Evolutionary conservation across 2,113 vertebrate genomes (phyloP).

Genomic region (Spheniscus mendiculus): DNA sequence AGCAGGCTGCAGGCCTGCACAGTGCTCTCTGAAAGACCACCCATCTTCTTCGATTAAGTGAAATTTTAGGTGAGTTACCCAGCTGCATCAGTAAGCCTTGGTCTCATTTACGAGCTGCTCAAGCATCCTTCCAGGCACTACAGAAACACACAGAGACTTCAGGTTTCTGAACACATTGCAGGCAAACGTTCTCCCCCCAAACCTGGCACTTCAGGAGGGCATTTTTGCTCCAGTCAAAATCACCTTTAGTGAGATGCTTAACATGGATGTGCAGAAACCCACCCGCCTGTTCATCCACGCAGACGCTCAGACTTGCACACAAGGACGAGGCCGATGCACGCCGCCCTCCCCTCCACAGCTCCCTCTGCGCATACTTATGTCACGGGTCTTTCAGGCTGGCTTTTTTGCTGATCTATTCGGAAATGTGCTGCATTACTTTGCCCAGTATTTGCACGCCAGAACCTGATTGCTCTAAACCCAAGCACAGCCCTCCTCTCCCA

Average conservation of each 20-base stretch:
- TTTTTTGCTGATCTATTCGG: not conserved
- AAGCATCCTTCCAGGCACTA: not conserved
- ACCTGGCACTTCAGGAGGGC: not conserved
- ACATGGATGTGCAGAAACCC: not conserved
- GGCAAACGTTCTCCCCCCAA: not conserved
- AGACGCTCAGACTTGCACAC: not conserved
- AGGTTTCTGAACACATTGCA: not conserved
- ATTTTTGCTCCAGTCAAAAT: not conserved
- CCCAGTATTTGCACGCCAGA: not conserved
- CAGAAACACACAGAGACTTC: not conserved
- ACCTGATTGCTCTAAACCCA: not conserved
- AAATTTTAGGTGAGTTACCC: not conserved
- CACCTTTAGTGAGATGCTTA: not conserved
- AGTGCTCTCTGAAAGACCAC: not conserved
- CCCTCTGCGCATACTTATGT: no score
- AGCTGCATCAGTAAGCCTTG: not conserved
- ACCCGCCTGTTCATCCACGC: rapidly evolving
- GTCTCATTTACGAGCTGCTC: not conserved
- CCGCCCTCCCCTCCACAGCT: not conserved
- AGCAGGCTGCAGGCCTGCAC: not conserved
- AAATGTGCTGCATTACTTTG: not conserved
- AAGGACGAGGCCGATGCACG: rapidly evolving
- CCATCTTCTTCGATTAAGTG: not conserved
- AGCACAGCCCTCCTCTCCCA: not conserved
- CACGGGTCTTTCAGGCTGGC: not conserved